Evolutionary conservation across 2,113 vertebrate genomes (phyloP).

Genomic region (Saimiri boliviensis): DNA sequence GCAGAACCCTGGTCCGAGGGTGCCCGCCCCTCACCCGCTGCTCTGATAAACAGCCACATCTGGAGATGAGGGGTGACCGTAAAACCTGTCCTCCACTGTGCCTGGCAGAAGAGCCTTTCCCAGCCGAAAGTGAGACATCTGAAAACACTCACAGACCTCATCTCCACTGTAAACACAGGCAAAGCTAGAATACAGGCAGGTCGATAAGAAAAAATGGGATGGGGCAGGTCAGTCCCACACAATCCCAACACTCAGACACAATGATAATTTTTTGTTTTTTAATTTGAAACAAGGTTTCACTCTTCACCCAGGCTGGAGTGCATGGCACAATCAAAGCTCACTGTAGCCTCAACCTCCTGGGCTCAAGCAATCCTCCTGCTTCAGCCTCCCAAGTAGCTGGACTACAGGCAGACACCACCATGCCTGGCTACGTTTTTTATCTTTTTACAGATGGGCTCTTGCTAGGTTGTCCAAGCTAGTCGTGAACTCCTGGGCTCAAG

Average conservation of each 20-base stretch:
- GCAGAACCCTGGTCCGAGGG: not conserved
- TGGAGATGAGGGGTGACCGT: not conserved
- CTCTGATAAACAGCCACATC: not conserved
- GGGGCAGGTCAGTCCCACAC: not conserved
- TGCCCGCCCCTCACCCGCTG: rapidly evolving
- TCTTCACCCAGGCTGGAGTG: too few species aligned
- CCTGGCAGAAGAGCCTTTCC: not conserved
- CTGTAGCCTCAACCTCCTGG: too few species aligned
- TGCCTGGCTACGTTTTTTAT: too few species aligned
- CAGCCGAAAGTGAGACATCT: not conserved
- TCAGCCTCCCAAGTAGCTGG: too few species aligned
- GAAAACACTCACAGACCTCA: not conserved
- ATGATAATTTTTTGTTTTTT: too few species aligned
- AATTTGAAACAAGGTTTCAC: too few species aligned
- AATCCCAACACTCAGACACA: not conserved
- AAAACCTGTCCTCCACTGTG: not conserved
- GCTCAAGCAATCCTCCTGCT: too few species aligned
- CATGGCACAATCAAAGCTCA: too few species aligned
- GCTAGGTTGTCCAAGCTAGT: too few species aligned
- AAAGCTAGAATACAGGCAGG: not conserved
- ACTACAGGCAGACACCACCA: too few species aligned
- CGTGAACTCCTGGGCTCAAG: too few species aligned
- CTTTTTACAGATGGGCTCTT: too few species aligned
- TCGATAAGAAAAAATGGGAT: rapidly evolving
- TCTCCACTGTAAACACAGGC: not conserved